Evolutionary conservation across 2,113 vertebrate species (phyloP).

Genomic region (Anguilla japonica): DNA sequence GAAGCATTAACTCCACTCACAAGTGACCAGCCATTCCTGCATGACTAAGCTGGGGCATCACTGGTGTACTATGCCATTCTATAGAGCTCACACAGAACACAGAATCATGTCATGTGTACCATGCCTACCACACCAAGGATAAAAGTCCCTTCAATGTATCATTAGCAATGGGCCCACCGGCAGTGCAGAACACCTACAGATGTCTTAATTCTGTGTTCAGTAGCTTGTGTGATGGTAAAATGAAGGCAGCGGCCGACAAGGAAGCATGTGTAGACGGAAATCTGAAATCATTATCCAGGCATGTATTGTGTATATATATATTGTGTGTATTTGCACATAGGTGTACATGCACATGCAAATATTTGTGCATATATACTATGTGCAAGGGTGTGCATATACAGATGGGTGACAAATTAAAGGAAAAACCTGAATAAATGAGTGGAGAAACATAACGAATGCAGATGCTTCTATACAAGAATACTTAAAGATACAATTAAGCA

Average conservation of each 20-base stretch:
- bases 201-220: conserved; percentile 46
- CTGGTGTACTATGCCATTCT: background rate
- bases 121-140: too few species aligned
- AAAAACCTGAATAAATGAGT: too few species aligned
- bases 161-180: background rate
- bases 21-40: background rate
- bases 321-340: background rate
- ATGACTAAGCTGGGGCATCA: background rate
- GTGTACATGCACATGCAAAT: conserved; percentile 8
- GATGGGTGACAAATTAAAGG: too few species aligned
- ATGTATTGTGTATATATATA: too few species aligned
- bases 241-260: too few species aligned
- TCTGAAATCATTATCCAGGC: too few species aligned
- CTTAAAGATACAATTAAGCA: too few species aligned
- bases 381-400: background rate
- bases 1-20: background rate
- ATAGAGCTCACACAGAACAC: background rate
- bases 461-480: too few species aligned
- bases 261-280: too few species aligned
- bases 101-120: background rate
- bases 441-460: too few species aligned
- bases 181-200: background rate
- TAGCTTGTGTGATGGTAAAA: too few species aligned
- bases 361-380: background rate
- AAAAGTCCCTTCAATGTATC: background rate